Conservation (phyloP, 1,140 invertebrate species). For the Macrotrachela quadricornifera region DNA sequence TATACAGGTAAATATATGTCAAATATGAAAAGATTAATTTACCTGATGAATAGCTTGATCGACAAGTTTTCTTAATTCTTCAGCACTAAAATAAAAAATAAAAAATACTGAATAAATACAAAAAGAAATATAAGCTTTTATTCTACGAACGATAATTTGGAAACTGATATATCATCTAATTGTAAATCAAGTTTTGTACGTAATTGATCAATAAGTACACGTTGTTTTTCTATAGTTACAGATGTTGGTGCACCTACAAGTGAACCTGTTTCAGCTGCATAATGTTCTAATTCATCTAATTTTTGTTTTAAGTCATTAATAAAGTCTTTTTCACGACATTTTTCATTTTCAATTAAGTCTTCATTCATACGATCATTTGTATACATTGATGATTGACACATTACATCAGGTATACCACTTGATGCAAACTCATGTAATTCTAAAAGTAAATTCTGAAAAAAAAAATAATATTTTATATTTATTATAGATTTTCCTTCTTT, state of each 20-base stretch:
- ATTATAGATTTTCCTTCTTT: no score
- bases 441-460: conserved; percentile 42
- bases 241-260: conserved; percentile 44
- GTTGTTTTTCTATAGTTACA: conserved; percentile 60
- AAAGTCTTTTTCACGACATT: conserved; percentile 54
- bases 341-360: conserved; percentile 41
- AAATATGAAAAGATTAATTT: conserved; percentile 4
- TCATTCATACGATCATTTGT: conserved; percentile 32
- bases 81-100: conserved; percentile 32
- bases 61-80: conserved; percentile 57
- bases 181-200: conserved; percentile 48
- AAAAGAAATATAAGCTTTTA: no score
- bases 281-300: conserved; percentile 73
- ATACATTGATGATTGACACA: conserved; percentile 8
- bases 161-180: not conserved
- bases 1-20: no score
- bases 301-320: conserved; percentile 73
- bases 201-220: conserved; percentile 57
- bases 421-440: conserved; percentile 93
- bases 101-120: no score
- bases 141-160: no score
- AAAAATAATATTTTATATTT: no score
- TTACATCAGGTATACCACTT: conserved; percentile 53
- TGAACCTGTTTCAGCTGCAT: conserved; percentile 51
- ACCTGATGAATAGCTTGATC: conserved; percentile 48